Percentiles rank a stretch among this genome's conserved stretches.
phyloP scores from a whole-genome alignment of 2,113 vertebrate species.

The Periophthalmodon schlosseri region DNA sequence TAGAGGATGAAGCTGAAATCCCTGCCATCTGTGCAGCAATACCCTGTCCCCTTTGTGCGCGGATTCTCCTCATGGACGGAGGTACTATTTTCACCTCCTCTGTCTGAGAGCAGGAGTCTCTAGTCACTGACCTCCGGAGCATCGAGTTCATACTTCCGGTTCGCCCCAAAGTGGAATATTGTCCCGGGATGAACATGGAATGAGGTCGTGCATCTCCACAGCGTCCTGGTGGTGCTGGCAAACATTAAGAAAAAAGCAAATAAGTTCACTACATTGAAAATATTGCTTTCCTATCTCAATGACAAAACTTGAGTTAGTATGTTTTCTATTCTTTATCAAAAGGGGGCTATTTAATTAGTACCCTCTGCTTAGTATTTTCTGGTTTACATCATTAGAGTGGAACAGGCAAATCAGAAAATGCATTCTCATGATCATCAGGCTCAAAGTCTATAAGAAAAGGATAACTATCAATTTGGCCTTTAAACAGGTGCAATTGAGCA shows the following conservation, averaged over 20 bases:
- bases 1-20: constrained; percentile 86
- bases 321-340: constrained; percentile 30
- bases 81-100: constrained; percentile 91
- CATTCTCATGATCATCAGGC: constrained; percentile 23
- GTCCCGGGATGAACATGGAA: constrained; percentile 86
- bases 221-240: constrained; percentile 76
- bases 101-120: constrained; percentile 94
- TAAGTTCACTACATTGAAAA: constrained; percentile 39
- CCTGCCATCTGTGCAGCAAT: constrained; percentile 94
- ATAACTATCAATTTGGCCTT: constrained; percentile 25
- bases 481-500: constrained; percentile 36
- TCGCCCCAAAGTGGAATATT: constrained; percentile 86
- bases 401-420: constrained; percentile 41
- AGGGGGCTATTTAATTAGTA: constrained; percentile 63
- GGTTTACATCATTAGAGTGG: constrained; percentile 64
- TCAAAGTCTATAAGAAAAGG: constrained; percentile 33
- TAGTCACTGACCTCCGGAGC: constrained; percentile 79
- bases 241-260: background rate
- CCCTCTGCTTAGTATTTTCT: constrained; percentile 63
- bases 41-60: constrained; percentile 92
- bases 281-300: constrained; percentile 1
- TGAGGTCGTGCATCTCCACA: constrained; percentile 82
- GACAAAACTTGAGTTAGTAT: constrained; percentile 12
- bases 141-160: constrained; percentile 77
- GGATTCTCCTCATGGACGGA: constrained; percentile 92